phyloP scores from a whole-genome alignment of 2,888 invertebrate species.

The Spisula subtruncata region DNA sequence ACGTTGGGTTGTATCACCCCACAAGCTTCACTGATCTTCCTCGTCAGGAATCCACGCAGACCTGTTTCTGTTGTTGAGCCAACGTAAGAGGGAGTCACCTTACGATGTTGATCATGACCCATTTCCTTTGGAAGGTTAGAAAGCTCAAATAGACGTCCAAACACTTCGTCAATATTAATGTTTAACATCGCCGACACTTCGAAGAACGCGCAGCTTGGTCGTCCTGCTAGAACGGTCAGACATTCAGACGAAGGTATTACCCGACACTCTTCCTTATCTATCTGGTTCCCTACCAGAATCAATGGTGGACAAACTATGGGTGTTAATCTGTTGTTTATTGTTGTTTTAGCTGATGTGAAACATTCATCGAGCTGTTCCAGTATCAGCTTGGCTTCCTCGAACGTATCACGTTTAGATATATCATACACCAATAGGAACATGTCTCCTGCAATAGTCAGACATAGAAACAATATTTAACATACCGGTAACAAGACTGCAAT shows the following conservation, averaged over 20 bases:
- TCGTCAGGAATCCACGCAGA: conserved; percentile 91
- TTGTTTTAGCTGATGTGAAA: conserved; percentile 75
- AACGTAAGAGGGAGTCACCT: conserved; percentile 90
- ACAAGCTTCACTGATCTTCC: conserved; percentile 94
- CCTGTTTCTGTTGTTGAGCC: conserved; percentile 90
- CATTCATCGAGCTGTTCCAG: conserved; percentile 83
- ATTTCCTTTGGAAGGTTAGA: conserved; percentile 95
- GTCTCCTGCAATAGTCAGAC: conserved; percentile 89
- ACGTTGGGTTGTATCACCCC: conserved; percentile 96
- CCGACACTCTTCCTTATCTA: conserved; percentile 92
- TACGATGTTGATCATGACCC: conserved; percentile 94
- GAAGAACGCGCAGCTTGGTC: conserved; percentile 93
- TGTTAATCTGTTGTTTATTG: conserved; percentile 87
- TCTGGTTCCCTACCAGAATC: conserved; percentile 96
- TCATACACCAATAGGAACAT: conserved; percentile 85
- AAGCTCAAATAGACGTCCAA: conserved; percentile 94
- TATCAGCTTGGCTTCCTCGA: conserved; percentile 84
- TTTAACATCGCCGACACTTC: conserved; percentile 95
- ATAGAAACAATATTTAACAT: too few relatives aligned
- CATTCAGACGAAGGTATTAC: conserved; percentile 93
- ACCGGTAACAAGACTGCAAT: too few relatives aligned
- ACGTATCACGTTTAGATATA: conserved; percentile 84
- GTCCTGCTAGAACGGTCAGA: conserved; percentile 92
- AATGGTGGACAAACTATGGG: conserved; percentile 90
- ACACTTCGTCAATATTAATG: conserved; percentile 93